These are phyloP conservation scores for Salvelinus sp. DNA, from an alignment of 2,113 vertebrate genomes.

Conservation along the genomic window DNA sequence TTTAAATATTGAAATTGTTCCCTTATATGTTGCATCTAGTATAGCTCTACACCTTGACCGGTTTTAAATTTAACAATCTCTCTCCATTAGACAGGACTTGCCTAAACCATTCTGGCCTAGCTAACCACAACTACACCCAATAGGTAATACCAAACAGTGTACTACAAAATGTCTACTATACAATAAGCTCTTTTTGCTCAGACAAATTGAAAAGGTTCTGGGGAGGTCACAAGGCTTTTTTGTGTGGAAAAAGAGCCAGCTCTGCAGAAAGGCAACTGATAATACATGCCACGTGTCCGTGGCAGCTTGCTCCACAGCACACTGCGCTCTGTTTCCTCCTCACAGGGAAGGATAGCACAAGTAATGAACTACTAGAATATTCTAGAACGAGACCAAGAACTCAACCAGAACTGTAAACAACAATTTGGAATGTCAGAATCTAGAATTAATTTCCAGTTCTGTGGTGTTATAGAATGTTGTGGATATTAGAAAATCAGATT, in stretches of 20 bases:
- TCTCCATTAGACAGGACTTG: too few relatives aligned
- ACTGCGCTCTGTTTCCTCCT: conserved; percentile 16
- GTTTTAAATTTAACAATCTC: too few relatives aligned
- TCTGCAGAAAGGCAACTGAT: conserved; percentile 36
- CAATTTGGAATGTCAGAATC: neutral
- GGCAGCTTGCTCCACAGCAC: conserved; percentile 11
- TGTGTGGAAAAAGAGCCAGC: conserved; percentile 26
- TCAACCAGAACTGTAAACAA: neutral
- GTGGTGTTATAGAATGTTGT: neutral
- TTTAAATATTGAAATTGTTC: too few relatives aligned
- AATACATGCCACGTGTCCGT: conserved; percentile 41
- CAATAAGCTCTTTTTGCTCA: neutral
- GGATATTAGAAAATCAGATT: neutral
- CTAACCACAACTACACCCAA: too few relatives aligned
- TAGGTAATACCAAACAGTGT: neutral
- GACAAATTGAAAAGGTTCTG: conserved; percentile 14
- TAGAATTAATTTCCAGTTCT: neutral
- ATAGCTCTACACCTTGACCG: too few relatives aligned
- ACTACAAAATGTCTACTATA: conserved; percentile 16
- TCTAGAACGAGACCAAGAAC: neutral
- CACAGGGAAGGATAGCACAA: neutral
- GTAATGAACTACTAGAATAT: neutral
- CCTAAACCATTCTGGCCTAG: too few relatives aligned
- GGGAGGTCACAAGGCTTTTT: conserved; percentile 32
- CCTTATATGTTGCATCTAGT: too few relatives aligned